Percentiles rank a stretch among this genome's conserved stretches.
Evolutionary conservation across 1,140 invertebrate species (phyloP).

Genomic region (Trissolcus basalis): DNA sequence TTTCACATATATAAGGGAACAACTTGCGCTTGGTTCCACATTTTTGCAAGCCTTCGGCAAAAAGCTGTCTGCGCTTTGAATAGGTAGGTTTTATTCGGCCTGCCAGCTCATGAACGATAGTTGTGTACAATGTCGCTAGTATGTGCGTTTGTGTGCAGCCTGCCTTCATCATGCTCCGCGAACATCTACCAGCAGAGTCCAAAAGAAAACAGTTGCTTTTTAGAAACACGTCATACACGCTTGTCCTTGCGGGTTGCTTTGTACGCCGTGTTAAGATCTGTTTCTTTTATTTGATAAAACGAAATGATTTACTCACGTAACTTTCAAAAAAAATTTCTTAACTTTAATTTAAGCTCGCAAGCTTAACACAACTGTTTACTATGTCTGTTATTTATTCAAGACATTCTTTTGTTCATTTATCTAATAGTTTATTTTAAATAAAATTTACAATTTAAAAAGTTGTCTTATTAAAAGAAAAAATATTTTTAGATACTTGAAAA

Average conservation of each 20-base stretch:
- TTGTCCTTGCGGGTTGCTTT: slow-evolving; percentile 9
- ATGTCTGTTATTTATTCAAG: too few species aligned
- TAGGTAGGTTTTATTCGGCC: slow-evolving; percentile 50
- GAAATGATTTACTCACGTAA: slow-evolving; percentile 16
- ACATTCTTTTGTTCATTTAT: too few species aligned
- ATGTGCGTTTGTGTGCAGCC: slow-evolving; percentile 26
- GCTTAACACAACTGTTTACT: too few species aligned
- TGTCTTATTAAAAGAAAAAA: too few species aligned
- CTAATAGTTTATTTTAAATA: too few species aligned
- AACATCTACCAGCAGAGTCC: slow-evolving; percentile 29
- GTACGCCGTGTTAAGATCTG: slow-evolving; percentile 19
- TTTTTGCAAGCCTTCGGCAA: slow-evolving; percentile 53
- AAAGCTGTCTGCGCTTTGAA: slow-evolving; percentile 50
- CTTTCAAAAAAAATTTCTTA: too few species aligned
- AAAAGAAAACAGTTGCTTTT: slow-evolving; percentile 43
- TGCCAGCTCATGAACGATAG: slow-evolving; percentile 43
- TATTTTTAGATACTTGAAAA: too few species aligned
- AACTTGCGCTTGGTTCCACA: slow-evolving; percentile 49
- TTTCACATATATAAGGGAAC: slow-evolving; percentile 43
- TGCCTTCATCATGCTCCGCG: slow-evolving; percentile 33
- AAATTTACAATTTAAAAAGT: too few species aligned
- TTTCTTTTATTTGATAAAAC: slow-evolving; percentile 20
- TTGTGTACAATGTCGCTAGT: slow-evolving; percentile 29
- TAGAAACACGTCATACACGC: slow-evolving; percentile 9
- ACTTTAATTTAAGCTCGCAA: too few species aligned